A percentile compares a stretch with the other conserved stretches of the same genome.
Conservation (phyloP, 2,888 invertebrate genomes). For the Hypsopygia costalis region DNA sequence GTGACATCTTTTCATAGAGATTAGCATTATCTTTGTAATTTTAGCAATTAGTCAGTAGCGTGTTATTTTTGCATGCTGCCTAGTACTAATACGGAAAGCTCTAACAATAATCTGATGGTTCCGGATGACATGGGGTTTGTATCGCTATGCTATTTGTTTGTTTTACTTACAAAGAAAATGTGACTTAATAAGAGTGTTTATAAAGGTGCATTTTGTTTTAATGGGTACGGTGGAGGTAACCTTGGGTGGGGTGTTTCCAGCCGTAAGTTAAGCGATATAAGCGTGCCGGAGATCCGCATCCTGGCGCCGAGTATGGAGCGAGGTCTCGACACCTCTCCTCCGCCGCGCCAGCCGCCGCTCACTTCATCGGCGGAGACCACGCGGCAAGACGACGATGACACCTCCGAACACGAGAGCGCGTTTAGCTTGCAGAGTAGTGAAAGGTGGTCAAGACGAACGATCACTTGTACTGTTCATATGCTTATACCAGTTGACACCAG, state of each 20-base stretch:
- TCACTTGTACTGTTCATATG: conserved; percentile 13
- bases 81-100: conserved; percentile 55
- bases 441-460: conserved; percentile 49
- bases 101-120: conserved; percentile 59
- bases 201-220: background rate
- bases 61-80: conserved; percentile 75
- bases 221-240: conserved; percentile 4
- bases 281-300: conserved; percentile 90
- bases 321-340: conserved; percentile 83
- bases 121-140: conserved; percentile 74
- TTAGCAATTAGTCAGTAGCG: conserved; percentile 54
- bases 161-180: background rate
- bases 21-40: conserved; percentile 16
- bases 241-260: conserved; percentile 59
- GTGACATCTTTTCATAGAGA: conserved; percentile 3
- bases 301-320: conserved; percentile 91
- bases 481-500: too few species aligned
- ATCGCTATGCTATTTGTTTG: conserved; percentile 24
- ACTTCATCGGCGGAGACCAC: background rate
- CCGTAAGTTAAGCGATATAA: conserved; percentile 87
- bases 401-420: conserved; percentile 75
- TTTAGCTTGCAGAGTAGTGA: conserved; percentile 70
- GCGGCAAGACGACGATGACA: conserved; percentile 45
- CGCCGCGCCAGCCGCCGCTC: conserved; percentile 21
- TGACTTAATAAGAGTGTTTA: background rate